Percentiles rank a stretch among this genome's conserved stretches.
These are phyloP conservation scores for Xanthia icteritia DNA, from an alignment of 2,888 invertebrate genomes.

Conservation along the genomic window DNA sequence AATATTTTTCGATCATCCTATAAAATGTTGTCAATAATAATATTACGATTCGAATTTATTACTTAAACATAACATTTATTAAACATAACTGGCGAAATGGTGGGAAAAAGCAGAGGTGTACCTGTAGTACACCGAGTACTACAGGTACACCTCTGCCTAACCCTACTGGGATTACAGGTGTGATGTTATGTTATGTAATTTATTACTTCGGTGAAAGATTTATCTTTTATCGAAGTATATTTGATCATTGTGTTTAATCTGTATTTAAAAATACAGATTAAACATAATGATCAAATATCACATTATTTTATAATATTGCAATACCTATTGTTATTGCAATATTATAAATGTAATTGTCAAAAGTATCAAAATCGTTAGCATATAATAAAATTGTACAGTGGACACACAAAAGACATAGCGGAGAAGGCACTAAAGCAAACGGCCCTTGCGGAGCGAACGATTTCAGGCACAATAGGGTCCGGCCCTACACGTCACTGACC, in stretches of 20 bases:
- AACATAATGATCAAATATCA: background rate
- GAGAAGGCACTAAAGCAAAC: slow-evolving; percentile 79
- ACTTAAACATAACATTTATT: too few relatives aligned
- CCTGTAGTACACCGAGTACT: too few relatives aligned
- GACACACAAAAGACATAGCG: slow-evolving; percentile 75
- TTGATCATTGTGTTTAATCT: too few relatives aligned
- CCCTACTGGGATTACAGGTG: too few relatives aligned
- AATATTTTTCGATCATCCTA: background rate
- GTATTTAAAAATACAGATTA: slow-evolving; percentile 5
- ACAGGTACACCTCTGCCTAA: too few relatives aligned
- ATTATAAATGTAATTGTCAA: slow-evolving; percentile 8
- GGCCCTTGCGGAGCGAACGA: slow-evolving; percentile 78
- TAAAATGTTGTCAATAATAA: background rate
- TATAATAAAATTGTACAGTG: slow-evolving; percentile 53
- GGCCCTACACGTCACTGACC: slow-evolving; percentile 85
- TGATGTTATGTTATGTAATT: background rate
- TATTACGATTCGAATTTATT: slow-evolving; percentile 1
- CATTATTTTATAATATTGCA: too few relatives aligned
- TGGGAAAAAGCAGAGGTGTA: too few relatives aligned
- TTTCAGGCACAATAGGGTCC: slow-evolving; percentile 80
- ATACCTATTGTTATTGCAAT: background rate
- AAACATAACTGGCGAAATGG: too few relatives aligned
- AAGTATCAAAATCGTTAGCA: slow-evolving; percentile 74
- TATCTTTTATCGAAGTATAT: too few relatives aligned
- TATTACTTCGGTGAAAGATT: background rate